Evolutionary conservation across 2,797 vertebrate genomes (phyloP).

Genomic region (Sardinella longiceps): DNA sequence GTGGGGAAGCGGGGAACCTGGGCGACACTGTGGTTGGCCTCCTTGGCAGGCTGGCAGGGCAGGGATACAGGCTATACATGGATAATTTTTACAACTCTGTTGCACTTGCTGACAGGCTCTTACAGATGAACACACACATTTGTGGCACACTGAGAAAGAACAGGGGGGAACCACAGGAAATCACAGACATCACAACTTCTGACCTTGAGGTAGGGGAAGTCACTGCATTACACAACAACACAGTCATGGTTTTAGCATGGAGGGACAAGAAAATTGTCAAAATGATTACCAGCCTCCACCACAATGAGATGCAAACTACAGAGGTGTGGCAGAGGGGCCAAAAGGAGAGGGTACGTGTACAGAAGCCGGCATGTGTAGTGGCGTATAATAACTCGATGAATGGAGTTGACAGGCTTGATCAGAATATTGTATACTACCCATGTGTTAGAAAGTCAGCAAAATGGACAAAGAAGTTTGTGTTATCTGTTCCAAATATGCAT

Average conservation of each 20-base stretch:
- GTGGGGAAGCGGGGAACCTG: neutral
- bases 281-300: neutral
- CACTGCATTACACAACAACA: neutral
- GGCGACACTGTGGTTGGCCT: neutral
- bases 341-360: neutral
- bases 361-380: neutral
- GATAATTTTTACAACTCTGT: no score
- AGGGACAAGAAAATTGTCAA: neutral
- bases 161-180: neutral
- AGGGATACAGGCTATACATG: neutral
- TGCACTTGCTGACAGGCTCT: no score
- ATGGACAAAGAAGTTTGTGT: no score
- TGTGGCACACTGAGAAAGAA: no score
- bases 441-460: no score
- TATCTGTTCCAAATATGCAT: no score
- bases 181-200: neutral
- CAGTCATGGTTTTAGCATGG: neutral
- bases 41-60: neutral
- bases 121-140: no score
- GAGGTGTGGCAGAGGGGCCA: neutral
- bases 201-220: neutral
- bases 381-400: neutral
- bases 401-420: constrained; percentile 3
- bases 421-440: neutral
- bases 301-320: neutral